These are phyloP conservation scores for Heteromyza rotundicornis DNA, from an alignment of 2,888 invertebrate species.

Conservation along the genomic window DNA sequence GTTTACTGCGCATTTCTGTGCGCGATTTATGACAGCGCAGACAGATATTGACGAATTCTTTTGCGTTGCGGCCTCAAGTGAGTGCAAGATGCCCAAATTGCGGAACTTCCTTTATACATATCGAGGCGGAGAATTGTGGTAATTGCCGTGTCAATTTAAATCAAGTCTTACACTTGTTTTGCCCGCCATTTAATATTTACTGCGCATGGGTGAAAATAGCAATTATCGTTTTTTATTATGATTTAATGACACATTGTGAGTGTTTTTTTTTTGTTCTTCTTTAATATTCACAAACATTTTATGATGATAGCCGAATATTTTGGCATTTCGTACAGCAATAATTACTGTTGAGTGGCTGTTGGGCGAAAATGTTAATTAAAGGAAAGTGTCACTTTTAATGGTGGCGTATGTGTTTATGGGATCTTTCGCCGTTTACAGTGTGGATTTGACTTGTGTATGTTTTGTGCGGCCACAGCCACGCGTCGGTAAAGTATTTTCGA, in stretches of 20 bases:
- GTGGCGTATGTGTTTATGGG: neutral
- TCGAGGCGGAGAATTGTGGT: constrained; percentile 43
- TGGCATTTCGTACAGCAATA: neutral
- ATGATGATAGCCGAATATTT: constrained; percentile 9
- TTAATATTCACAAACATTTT: constrained; percentile 33
- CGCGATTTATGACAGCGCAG: neutral
- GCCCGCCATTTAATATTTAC: constrained; percentile 48
- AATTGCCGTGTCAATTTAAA: constrained; percentile 59
- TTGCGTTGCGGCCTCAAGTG: neutral
- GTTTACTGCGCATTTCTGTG: too few species aligned
- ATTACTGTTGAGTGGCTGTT: constrained; percentile 1
- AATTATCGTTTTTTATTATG: constrained; percentile 58
- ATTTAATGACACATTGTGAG: constrained; percentile 41
- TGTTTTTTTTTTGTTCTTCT: too few species aligned
- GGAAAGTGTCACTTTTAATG: neutral
- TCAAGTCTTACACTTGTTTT: constrained; percentile 57
- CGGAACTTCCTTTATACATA: neutral
- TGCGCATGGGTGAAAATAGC: constrained; percentile 54
- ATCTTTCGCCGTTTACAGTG: neutral
- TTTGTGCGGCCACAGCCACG: neutral
- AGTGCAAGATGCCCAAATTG: neutral
- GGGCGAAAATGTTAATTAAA: constrained; percentile 1
- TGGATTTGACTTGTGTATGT: neutral
- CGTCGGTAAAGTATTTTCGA: neutral
- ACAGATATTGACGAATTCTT: neutral